Evolutionary conservation across 2,797 vertebrate genomes (phyloP).

Genomic region (Heliangelus exortis): DNA sequence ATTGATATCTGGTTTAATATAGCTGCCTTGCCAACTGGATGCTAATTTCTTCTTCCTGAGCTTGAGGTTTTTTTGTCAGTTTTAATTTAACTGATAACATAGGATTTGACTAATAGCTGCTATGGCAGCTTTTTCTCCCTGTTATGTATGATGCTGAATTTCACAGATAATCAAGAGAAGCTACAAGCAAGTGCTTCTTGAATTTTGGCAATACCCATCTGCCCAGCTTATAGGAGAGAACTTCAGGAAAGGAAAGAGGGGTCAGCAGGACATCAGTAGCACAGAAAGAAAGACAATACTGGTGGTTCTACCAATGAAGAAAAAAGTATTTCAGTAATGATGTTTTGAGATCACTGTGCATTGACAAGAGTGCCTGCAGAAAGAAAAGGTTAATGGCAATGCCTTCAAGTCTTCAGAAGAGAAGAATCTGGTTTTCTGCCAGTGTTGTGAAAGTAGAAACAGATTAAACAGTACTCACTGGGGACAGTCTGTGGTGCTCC

Average conservation of each 20-base stretch:
- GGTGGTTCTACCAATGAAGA: not conserved
- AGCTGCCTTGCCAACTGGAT: conserved; percentile 25
- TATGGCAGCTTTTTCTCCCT: not conserved
- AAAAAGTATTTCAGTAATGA: not conserved
- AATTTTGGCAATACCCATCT: not conserved
- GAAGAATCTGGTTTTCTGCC: not conserved
- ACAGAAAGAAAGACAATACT: not conserved
- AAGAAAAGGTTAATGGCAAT: not conserved
- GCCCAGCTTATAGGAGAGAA: not conserved
- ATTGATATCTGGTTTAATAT: conserved; percentile 50
- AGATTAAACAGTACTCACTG: not conserved
- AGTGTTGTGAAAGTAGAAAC: not conserved
- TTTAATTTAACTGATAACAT: conserved; percentile 17
- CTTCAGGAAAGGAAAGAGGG: not conserved
- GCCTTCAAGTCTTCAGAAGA: not conserved
- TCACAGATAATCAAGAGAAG: not conserved
- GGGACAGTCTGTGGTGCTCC: not conserved
- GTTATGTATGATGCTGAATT: not conserved
- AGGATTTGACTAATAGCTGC: not conserved
- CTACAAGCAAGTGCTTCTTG: not conserved
- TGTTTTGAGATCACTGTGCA: not conserved
- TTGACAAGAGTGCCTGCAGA: not conserved
- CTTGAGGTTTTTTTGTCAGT: conserved; percentile 1
- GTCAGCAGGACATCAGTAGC: not conserved
- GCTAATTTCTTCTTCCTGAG: conserved; percentile 22